phyloP scores from a whole-genome alignment of 2,797 vertebrate species.

The Scyliorhinus canicula region DNA sequence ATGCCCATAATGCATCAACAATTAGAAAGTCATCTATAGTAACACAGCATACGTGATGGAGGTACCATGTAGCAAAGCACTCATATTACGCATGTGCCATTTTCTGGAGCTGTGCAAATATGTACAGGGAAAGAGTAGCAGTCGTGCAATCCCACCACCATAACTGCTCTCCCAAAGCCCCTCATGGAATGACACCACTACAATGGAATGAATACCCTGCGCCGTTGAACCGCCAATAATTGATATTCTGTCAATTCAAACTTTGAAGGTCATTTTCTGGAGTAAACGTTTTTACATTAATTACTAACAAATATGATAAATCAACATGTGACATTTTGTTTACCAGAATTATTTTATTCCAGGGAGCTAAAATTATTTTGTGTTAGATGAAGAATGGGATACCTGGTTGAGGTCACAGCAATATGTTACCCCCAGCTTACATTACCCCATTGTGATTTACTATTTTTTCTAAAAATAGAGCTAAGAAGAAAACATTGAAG shows the following conservation, averaged over 20 bases:
- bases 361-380: background rate
- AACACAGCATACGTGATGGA: background rate
- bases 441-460: background rate
- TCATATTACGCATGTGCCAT: background rate
- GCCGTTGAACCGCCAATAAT: background rate
- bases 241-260: background rate
- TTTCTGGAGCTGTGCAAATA: background rate
- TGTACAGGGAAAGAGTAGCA: background rate
- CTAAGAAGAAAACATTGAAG: background rate
- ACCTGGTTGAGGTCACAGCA: background rate
- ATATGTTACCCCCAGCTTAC: background rate
- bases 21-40: background rate
- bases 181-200: background rate
- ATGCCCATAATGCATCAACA: background rate
- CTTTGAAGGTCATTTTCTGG: background rate
- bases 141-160: background rate
- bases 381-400: background rate
- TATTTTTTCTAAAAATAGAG: background rate
- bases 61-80: background rate
- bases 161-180: background rate
- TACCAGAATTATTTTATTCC: background rate
- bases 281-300: background rate
- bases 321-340: background rate
- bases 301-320: background rate
- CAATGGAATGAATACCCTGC: background rate